A percentile compares a stretch with the other conserved stretches of the same genome.
These are phyloP conservation scores for Epinephelus lanceolatus DNA, from an alignment of 2,113 vertebrate genomes.

Conservation along the genomic window DNA sequence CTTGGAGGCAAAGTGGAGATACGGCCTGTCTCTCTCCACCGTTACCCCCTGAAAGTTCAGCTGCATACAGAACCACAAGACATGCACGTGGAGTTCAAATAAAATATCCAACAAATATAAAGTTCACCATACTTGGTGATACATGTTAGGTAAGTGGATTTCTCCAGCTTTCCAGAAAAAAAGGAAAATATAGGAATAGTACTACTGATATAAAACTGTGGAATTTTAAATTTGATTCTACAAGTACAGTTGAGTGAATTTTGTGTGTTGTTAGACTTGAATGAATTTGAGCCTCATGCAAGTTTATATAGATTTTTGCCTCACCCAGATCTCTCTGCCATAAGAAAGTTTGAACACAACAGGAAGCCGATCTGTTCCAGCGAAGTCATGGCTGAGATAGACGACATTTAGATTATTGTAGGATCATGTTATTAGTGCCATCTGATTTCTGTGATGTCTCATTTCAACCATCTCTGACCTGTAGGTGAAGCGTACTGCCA, in stretches of 20 bases:
- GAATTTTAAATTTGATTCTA: not conserved
- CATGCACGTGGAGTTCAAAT: not conserved
- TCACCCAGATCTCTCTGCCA: constrained; percentile 95
- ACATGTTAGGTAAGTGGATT: not conserved
- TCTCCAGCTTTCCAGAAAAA: not conserved
- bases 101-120: not conserved
- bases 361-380: constrained; percentile 87
- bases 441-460: not conserved
- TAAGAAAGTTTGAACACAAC: constrained; percentile 92
- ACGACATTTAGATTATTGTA: constrained; percentile 29
- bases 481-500: constrained; percentile 88
- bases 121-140: not conserved
- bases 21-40: constrained; percentile 78
- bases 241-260: not conserved
- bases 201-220: not conserved
- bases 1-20: constrained; percentile 87
- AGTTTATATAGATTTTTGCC: constrained; percentile 36
- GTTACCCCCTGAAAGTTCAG: constrained; percentile 91
- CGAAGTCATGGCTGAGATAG: constrained; percentile 87
- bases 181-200: not conserved
- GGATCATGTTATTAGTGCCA: not conserved
- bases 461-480: constrained; percentile 81
- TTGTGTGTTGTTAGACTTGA: not conserved
- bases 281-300: not conserved
- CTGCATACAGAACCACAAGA: constrained; percentile 74